Evolutionary conservation across 2,113 vertebrate genomes (phyloP).

Genomic region (Acanthisitta chloris): DNA sequence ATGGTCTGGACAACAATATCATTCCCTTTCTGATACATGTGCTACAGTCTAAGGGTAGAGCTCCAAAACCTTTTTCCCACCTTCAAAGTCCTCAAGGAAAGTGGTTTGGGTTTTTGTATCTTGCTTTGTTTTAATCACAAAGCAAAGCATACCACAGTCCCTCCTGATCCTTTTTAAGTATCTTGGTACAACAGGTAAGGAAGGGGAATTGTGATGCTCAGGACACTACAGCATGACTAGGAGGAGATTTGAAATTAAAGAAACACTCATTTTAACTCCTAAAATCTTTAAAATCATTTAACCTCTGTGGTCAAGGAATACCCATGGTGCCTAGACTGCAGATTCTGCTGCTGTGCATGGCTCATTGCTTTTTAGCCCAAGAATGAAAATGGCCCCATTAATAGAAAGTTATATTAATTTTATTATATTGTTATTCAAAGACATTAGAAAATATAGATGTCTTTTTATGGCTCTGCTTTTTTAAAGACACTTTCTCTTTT

Average conservation of each 20-base stretch:
- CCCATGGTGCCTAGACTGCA: background rate
- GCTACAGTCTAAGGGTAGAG: background rate
- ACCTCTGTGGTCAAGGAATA: background rate
- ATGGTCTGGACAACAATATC: background rate
- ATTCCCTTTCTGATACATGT: background rate
- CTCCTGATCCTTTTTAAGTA: background rate
- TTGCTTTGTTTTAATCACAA: background rate
- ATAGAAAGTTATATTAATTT: slow-evolving; percentile 11
- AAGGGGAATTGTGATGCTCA: background rate
- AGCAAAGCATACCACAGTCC: background rate
- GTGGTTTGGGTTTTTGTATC: background rate
- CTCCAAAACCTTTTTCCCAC: background rate
- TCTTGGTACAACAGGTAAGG: background rate
- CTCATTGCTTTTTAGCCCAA: background rate
- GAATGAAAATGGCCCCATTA: background rate
- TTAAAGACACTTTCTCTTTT: background rate
- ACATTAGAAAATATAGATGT: background rate
- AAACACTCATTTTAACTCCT: background rate
- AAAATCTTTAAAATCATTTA: background rate
- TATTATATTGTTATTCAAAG: slow-evolving; percentile 33
- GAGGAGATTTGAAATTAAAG: background rate
- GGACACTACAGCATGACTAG: background rate
- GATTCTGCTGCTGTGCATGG: background rate
- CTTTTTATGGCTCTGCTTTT: background rate
- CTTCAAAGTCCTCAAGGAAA: background rate